Base-by-base conservation (phyloP, 2,113 vertebrate genomes). In the Pionites leucogaster region DNA sequence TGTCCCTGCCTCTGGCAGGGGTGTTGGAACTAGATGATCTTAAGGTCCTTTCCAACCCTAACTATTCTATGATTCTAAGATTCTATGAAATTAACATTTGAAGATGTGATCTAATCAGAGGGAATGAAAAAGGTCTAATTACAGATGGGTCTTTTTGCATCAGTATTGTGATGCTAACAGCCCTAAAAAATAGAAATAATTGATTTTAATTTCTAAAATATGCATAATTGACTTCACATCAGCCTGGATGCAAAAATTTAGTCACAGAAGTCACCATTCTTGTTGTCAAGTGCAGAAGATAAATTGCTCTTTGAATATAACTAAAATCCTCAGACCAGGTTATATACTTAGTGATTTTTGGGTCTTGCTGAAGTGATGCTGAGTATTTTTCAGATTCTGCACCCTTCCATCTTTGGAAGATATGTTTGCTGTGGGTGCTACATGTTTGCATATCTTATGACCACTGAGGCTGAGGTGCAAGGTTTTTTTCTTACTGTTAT, bases 121-220 rank as follows among this genome's bases (percentile, higher is more conserved):
- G 23, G 19, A 77, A 90, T 57, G 24, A 53, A 86, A 95, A 94
- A 42, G 25, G 47, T 86, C 39, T 90, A 78, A 67, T 83, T 94
- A 83, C 6, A 16, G 7, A 20, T 13, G 6, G 3, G 13, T 3
- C 17, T 78, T 85, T 88, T 59, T 37, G 47, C 25, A 25, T 72
- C n/a, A 57, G 12, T 42, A 13, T 41, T 90, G 59, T 81, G 55
- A 78, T 68, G 35, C 10, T 88, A 77, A 70, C 23, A 94, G 63
- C 46, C 71, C 20, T 75, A 60, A 92, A 94, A n/a, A 22, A 42
- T 18, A 78, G 28, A 83, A 93, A 86, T 75, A 71, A 82, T 78
- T 86, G 68, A 72, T 87, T 92, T 85, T 84, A 8, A 79, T 87
- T 95, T 84, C 60, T 86, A 83, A 93, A 90, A 83, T 86, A 92